Conservation (phyloP, 2,797 vertebrate species). For the Myotis pilosus region DNA sequence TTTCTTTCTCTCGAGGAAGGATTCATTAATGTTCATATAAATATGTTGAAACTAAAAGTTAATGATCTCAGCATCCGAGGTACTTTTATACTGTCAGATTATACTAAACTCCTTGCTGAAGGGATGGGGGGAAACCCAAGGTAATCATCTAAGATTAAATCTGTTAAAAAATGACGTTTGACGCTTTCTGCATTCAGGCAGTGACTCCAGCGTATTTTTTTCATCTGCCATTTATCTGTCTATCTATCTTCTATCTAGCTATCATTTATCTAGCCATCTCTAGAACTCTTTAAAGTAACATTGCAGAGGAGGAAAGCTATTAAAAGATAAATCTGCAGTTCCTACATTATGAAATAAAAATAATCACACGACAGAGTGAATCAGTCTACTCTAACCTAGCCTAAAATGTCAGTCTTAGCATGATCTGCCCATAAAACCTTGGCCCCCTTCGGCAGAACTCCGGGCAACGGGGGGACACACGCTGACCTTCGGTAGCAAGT, state of each 20-base stretch:
- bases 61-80: neutral
- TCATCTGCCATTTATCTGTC: constrained; percentile 55
- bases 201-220: constrained; percentile 69
- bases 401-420: constrained; percentile 56
- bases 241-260: neutral
- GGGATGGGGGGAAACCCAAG: constrained; percentile 33
- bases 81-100: neutral
- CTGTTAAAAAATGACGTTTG: constrained; percentile 74
- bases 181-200: constrained; percentile 71
- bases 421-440: neutral
- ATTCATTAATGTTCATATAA: neutral
- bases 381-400: constrained; percentile 38
- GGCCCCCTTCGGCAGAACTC: neutral
- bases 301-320: constrained; percentile 54
- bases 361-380: constrained; percentile 51
- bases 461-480: accelerated
- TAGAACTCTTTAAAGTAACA: constrained; percentile 73
- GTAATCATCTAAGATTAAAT: constrained; percentile 64
- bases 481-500: accelerated
- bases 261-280: constrained; percentile 17
- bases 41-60: constrained; percentile 29
- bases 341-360: constrained; percentile 68
- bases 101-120: neutral
- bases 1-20: neutral
- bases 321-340: constrained; percentile 69